These are phyloP conservation scores for Xerus inauris DNA, from an alignment of 2,113 vertebrate genomes.

Conservation along the genomic window DNA sequence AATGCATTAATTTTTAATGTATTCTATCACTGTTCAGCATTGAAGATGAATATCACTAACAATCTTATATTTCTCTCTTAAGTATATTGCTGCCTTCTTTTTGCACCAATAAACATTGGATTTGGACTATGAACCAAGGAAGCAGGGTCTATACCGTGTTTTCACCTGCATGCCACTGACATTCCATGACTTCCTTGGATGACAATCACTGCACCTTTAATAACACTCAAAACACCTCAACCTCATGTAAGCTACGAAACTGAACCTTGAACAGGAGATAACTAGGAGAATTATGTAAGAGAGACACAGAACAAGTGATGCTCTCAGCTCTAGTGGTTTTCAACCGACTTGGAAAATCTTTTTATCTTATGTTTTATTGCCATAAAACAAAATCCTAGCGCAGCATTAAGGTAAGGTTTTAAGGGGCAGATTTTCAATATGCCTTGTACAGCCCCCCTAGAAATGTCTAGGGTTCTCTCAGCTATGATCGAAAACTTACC, in stretches of 20 bases:
- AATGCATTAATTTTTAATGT: neutral
- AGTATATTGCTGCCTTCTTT: neutral
- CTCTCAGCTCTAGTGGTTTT: neutral
- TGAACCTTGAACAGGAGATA: conserved; percentile 45
- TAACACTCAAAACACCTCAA: neutral
- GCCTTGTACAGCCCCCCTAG: neutral
- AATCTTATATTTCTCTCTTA: neutral
- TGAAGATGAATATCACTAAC: neutral
- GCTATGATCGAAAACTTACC: conserved; percentile 10
- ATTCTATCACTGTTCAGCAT: neutral
- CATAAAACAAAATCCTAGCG: neutral
- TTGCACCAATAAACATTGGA: neutral
- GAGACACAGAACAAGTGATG: neutral
- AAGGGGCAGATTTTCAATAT: neutral
- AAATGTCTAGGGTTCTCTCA: neutral
- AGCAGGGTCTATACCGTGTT: neutral
- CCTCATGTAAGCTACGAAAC: neutral
- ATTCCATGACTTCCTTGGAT: neutral
- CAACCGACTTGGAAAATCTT: neutral
- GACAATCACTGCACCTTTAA: neutral
- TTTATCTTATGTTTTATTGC: conserved; percentile 37
- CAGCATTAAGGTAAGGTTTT: neutral
- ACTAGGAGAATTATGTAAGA: conserved; percentile 17
- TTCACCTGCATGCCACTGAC: neutral
- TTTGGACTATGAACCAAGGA: conserved; percentile 6